These are phyloP conservation scores for Archips crataeganus DNA, from an alignment of 2,888 invertebrate genomes.

Conservation along the genomic window DNA sequence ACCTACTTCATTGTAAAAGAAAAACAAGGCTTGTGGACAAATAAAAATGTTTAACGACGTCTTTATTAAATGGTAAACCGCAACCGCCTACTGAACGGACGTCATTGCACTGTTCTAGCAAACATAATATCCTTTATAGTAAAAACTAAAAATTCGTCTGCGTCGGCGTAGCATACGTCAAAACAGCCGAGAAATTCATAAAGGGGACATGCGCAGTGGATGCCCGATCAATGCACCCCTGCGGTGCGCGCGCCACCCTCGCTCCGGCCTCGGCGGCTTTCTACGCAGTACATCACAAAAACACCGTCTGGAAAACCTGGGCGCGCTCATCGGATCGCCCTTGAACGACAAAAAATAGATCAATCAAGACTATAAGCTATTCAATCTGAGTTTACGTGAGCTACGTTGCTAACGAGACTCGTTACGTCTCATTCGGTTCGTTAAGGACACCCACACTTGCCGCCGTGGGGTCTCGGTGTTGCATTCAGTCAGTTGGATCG, in stretches of 20 bases:
- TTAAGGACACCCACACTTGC: constrained; percentile 82
- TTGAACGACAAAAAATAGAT: constrained; percentile 63
- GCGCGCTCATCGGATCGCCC: constrained; percentile 65
- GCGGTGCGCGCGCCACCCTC: constrained; percentile 78
- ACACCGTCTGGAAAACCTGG: constrained; percentile 64
- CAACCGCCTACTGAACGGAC: background rate
- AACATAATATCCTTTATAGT: constrained; percentile 22
- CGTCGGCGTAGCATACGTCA: constrained; percentile 67
- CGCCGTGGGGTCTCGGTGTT: constrained; percentile 58
- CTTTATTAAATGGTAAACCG: constrained; percentile 15
- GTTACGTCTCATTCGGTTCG: constrained; percentile 62
- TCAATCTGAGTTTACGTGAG: constrained; percentile 20
- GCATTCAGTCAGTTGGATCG: constrained; percentile 62
- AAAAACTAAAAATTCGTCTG: constrained; percentile 6
- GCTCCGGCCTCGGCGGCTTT: constrained; percentile 55
- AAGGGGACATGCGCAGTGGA: constrained; percentile 77
- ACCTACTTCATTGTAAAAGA: background rate
- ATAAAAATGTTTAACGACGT: constrained; percentile 2
- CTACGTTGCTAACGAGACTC: constrained; percentile 69
- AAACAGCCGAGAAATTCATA: constrained; percentile 65
- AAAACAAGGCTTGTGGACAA: background rate
- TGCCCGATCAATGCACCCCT: constrained; percentile 81
- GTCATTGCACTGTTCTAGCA: constrained; percentile 18
- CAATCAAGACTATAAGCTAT: constrained; percentile 32
- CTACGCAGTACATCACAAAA: constrained; percentile 82